Base-by-base conservation (phyloP, 2,113 vertebrate genomes). In the Hylia prasina region DNA sequence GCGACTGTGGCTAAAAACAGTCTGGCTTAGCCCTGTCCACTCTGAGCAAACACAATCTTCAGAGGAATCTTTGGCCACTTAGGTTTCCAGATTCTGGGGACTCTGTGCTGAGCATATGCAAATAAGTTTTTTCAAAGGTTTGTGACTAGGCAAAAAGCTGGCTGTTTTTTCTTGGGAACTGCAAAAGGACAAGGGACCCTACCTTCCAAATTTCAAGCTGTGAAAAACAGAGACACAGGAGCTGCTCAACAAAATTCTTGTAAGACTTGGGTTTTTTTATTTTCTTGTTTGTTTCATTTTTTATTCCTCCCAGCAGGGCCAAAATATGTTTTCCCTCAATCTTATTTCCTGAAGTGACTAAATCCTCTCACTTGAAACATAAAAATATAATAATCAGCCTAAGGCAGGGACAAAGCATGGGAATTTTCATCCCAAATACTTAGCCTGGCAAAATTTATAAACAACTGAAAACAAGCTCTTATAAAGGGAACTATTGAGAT, bases 371-470 rank as follows among this genome's bases (percentile, higher is more conserved):
- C 84, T 42, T 65, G 65, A 89, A 96, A 85, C 31, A 60, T 64
- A 48, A 94, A 90, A 94, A 54, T 81, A 71, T 39, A 75, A 44
- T 91, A 75, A 92, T 75, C 39, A 64, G 87, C 81, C 95, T 79
- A 73, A 91, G 94, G 93, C 87, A 76, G 75, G 82, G 20, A 85
- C 22, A 72, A 65, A 91, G 48, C 93, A 69, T 85, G 77, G 45
- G 91, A 94, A 94, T 91, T 95, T 96, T 96, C 48, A 87, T 94
- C 66, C 37, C 53, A 39, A 76, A 84, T 89, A 90, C 88, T 95
- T 91, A 57, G 70, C 80, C 85, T 91, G 78, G 87, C 77, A 91
- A 93, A 95, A 91, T 57, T 72, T 87, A 42, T 72, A 79, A 87
- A 48, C n/a, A 60, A 42, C 54, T 93, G 44, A 50, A 87, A 94